phyloP scores from a whole-genome alignment of 2,888 invertebrate genomes.

The Thymelicus lineola region DNA sequence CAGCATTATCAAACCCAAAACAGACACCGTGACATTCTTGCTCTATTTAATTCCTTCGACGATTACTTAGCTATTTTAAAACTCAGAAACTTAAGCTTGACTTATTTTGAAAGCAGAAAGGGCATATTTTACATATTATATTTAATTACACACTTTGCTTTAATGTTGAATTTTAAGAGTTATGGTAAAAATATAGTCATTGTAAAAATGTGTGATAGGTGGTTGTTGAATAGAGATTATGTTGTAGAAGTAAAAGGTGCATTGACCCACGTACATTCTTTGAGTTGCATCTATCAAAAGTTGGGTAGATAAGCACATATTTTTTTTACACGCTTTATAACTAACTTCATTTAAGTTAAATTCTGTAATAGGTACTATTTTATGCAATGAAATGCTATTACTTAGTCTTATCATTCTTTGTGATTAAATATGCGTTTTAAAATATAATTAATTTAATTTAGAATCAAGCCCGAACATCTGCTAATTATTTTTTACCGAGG shows the following conservation, averaged over 20 bases:
- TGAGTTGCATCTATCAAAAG: constrained; percentile 3
- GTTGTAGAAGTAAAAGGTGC: constrained; percentile 30
- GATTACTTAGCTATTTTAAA: constrained; percentile 72
- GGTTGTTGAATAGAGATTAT: constrained; percentile 16
- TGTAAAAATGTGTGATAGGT: constrained; percentile 20
- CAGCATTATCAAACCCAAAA: constrained; percentile 44
- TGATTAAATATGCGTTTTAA: constrained; percentile 5
- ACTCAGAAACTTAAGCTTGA: constrained; percentile 69
- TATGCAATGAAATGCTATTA: constrained; percentile 13
- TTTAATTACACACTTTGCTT: constrained; percentile 52
- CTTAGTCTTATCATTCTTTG: constrained; percentile 10
- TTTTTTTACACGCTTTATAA: no score
- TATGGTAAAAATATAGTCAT: constrained; percentile 25
- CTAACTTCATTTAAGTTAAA: background rate
- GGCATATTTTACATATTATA: constrained; percentile 68
- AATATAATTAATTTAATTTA: constrained; percentile 7
- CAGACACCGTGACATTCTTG: constrained; percentile 67
- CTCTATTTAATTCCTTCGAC: constrained; percentile 74
- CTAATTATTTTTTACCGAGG: background rate
- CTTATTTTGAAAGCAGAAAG: constrained; percentile 77
- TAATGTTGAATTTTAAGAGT: constrained; percentile 42
- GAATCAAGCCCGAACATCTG: constrained; percentile 15
- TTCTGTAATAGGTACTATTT: constrained; percentile 1
- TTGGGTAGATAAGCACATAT: constrained; percentile 15
- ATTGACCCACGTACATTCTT: constrained; percentile 18